Conservation (phyloP, 2,888 invertebrate genomes). For the Metacarcinus magister region DNA sequence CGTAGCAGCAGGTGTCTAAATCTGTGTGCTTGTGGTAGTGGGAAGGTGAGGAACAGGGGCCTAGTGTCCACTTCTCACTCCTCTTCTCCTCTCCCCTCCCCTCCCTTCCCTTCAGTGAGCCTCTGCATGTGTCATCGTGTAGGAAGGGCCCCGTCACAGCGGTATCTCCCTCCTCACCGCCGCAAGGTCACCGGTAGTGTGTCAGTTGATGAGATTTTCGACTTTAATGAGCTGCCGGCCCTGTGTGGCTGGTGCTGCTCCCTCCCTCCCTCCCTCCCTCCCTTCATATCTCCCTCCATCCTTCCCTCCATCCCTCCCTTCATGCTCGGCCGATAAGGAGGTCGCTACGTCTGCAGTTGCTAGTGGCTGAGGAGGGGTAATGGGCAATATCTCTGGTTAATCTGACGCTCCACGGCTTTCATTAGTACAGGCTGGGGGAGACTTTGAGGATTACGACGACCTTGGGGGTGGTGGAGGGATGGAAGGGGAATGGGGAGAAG, state of each 20-base stretch:
- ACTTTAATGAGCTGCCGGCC: constrained; percentile 38
- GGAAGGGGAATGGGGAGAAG: neutral
- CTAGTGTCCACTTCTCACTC: neutral
- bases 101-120: neutral
- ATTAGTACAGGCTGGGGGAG: constrained; percentile 69
- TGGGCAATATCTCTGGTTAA: constrained; percentile 75
- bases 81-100: neutral
- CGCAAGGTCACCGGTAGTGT: neutral
- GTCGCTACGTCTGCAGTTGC: constrained; percentile 69
- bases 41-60: neutral
- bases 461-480: neutral
- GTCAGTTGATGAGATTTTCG: constrained; percentile 47
- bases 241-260: constrained; percentile 37
- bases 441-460: constrained; percentile 58
- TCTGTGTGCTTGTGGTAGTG: neutral
- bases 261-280: neutral
- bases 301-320: neutral
- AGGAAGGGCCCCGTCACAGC: constrained; percentile 3
- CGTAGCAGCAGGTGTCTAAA: too few relatives aligned
- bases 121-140: constrained; percentile 55
- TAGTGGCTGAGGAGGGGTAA: constrained; percentile 70
- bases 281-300: neutral
- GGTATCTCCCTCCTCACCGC: neutral
- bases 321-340: constrained; percentile 67
- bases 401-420: constrained; percentile 75